Conservation (phyloP, 2,113 vertebrate genomes). For the Limnothrissa miodon region DNA sequence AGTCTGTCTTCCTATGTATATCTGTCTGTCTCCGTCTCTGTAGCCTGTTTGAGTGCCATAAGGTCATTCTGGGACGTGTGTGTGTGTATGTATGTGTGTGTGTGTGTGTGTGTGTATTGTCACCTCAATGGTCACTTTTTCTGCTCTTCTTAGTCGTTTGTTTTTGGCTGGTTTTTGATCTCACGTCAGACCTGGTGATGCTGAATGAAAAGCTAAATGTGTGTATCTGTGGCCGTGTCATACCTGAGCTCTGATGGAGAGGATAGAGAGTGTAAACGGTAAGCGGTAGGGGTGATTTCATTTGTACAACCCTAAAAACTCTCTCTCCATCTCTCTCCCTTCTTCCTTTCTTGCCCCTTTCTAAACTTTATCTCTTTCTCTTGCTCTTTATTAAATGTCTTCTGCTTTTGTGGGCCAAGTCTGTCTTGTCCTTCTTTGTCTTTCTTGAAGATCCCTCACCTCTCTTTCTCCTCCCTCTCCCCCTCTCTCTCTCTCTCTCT, state of each 20-base stretch:
- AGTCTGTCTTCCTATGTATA: background rate
- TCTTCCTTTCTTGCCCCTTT: background rate
- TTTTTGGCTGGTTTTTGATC: background rate
- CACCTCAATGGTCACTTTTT: background rate
- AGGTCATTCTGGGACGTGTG: background rate
- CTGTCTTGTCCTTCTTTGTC: background rate
- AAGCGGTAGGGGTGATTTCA: constrained; percentile 19
- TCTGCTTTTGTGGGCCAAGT: background rate
- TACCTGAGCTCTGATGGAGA: background rate
- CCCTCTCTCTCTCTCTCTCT: background rate
- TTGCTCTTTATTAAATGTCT: background rate
- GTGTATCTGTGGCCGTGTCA: too few relatives aligned
- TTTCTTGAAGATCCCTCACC: background rate
- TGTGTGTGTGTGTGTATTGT: background rate
- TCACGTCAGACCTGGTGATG: background rate
- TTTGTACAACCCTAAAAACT: background rate
- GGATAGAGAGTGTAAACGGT: background rate
- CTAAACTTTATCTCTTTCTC: background rate
- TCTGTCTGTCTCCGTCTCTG: background rate
- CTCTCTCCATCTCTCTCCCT: background rate
- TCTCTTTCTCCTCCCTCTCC: background rate
- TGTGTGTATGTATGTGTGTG: constrained; percentile 13
- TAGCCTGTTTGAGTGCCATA: background rate
- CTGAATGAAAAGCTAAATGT: background rate
- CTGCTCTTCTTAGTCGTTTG: background rate